Percentiles rank a stretch among this genome's conserved stretches.
phyloP scores from a whole-genome alignment of 2,888 invertebrate genomes.

The Sabatieria punctata region DNA sequence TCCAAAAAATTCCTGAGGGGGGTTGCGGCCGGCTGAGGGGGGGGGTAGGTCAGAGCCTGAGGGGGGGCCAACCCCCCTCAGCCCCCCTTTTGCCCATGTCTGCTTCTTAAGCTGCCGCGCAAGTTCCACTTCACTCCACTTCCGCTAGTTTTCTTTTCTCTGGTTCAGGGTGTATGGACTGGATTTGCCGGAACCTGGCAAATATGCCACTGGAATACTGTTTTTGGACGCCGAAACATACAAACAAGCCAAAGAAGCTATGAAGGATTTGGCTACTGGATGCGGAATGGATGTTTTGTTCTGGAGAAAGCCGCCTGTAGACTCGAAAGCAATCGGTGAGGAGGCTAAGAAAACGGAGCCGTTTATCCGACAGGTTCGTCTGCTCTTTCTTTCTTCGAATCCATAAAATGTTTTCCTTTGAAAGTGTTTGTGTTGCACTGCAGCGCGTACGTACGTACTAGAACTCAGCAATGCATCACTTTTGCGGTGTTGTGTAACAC shows the following conservation, averaged over 20 bases:
- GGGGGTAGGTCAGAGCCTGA: no score
- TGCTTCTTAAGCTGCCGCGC: slow-evolving; percentile 56
- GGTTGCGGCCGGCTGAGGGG: no score
- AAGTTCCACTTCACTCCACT: slow-evolving; percentile 18
- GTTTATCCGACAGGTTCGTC: slow-evolving; percentile 69
- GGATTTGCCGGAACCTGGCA: slow-evolving; percentile 63
- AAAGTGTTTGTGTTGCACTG: no score
- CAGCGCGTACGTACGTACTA: no score
- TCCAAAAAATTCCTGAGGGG: no score
- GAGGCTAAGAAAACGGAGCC: slow-evolving; percentile 90
- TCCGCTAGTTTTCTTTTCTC: neutral
- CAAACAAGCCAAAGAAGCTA: slow-evolving; percentile 54
- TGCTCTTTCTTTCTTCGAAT: neutral
- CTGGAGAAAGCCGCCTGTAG: slow-evolving; percentile 84
- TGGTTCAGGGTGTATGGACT: slow-evolving; percentile 33
- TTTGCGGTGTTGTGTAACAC: neutral
- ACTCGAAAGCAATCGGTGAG: slow-evolving; percentile 64
- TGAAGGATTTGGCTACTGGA: slow-evolving; percentile 59
- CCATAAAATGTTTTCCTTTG: no score
- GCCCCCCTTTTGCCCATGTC: no score
- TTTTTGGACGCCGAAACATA: slow-evolving; percentile 52
- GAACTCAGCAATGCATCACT: no score
- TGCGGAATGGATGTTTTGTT: slow-evolving; percentile 62
- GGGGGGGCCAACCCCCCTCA: no score
- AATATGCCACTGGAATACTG: slow-evolving; percentile 89